Evolutionary conservation across 2,797 vertebrate genomes (phyloP), one percentile per base, ranked within the genome.

Genomic region (Scomberomorus guttatus): DNA sequence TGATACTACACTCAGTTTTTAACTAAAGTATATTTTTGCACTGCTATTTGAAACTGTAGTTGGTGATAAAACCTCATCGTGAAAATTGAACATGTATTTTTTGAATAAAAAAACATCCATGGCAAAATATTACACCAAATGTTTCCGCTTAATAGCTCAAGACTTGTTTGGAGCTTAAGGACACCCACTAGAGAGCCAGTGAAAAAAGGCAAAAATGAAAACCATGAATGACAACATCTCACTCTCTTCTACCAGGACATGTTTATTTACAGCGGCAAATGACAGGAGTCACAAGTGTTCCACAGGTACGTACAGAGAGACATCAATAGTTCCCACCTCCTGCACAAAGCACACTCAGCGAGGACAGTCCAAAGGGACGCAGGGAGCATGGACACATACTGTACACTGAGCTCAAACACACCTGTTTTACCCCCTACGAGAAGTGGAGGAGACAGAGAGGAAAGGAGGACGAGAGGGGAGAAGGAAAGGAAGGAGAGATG

Each of bases 251-350:
- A 94, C 91, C 92, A 95, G 92, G 91, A 94, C 93, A 94, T 93
- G 93, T 95, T 96, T 96, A 96, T 95, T 96, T 95, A 95, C 94
- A 95, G 92, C 87, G 88, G 92, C 90, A 91, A 94, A 94, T 95
- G 94, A 94, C 92, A 95, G 90, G 90, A 92, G 89, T 93, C 92
- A 95, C 93, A 94, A 90, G 88, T 94, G 92, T 94, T 95, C 90
- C 92, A 93, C 92, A 85, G 90, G 91, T 93, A 94, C 93, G 84
- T 92, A 94, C 91, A 94, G 91, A 92, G 90, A 92, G 89, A 93
- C 93, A 92, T 90, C 89, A 90, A 93, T 93, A 93, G 91, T 89
- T 90, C 91, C 92, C 90, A 92, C 89, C 84, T 92, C 89, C 93
- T 92, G 92, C 85, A 93, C 92, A 89, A 90, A 92, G 91, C 86